phyloP scores from a whole-genome alignment of 2,113 vertebrate species.

The Camelus dromedarius region DNA sequence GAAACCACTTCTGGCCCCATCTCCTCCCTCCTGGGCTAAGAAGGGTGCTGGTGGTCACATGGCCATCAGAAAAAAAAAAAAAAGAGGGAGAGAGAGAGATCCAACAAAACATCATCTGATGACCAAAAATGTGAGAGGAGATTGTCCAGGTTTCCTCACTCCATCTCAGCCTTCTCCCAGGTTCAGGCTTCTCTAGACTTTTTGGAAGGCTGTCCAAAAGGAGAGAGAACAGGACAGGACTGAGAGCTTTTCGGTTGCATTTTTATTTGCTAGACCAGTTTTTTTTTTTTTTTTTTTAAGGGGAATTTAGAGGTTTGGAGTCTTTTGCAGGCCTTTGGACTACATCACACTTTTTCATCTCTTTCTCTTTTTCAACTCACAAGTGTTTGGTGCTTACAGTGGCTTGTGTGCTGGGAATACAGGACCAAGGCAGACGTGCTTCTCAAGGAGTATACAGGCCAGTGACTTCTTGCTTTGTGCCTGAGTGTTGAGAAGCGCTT shows the following conservation, averaged over 20 bases:
- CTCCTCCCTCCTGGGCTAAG: not conserved
- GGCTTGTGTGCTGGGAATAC: not conserved
- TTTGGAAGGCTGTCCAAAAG: not conserved
- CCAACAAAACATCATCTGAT: not conserved
- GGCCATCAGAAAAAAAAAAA: not conserved
- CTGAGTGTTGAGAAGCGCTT: not conserved
- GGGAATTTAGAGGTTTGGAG: not conserved
- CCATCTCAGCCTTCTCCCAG: not conserved
- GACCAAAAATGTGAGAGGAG: not conserved
- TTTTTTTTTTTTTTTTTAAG: constrained; percentile 25
- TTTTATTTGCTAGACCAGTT: not conserved
- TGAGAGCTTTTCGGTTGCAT: not conserved
- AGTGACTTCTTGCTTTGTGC: not conserved
- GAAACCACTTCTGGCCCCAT: not conserved
- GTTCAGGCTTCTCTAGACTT: not conserved
- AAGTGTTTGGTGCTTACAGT: not conserved
- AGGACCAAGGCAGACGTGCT: not conserved
- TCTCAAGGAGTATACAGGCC: not conserved
- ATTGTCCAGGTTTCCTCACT: not conserved
- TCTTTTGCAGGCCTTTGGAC: not conserved
- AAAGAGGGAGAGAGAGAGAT: not conserved
- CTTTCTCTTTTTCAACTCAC: not conserved
- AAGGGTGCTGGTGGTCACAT: not conserved
- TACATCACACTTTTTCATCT: not conserved
- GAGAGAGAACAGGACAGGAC: not conserved